Conservation (phyloP, 2,888 invertebrate genomes). For the Drosophila setosimentum region DNA sequence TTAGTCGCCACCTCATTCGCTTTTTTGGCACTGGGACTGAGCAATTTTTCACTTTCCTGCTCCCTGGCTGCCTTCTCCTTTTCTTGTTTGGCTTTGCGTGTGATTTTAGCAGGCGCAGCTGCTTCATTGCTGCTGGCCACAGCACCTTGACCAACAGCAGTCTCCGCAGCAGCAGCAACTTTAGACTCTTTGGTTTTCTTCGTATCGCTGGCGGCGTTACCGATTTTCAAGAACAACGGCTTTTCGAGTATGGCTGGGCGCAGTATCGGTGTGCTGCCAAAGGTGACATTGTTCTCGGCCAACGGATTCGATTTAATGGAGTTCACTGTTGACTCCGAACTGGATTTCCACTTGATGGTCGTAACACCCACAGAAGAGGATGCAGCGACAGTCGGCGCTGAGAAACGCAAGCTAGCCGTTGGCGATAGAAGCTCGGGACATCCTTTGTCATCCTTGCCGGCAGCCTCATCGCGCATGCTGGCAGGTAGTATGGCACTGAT, state of each 20-base stretch:
- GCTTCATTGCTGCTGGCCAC: slow-evolving; percentile 34
- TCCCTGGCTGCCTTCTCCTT: slow-evolving; percentile 46
- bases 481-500: slow-evolving; percentile 89
- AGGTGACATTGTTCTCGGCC: slow-evolving; percentile 83
- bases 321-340: slow-evolving; percentile 59
- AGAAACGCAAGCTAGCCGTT: slow-evolving; percentile 54
- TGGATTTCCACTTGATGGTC: slow-evolving; percentile 78
- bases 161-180: not conserved
- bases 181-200: slow-evolving; percentile 52
- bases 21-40: slow-evolving; percentile 58
- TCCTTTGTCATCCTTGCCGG: slow-evolving; percentile 58
- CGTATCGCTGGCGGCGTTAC: slow-evolving; percentile 39
- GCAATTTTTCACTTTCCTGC: slow-evolving; percentile 60
- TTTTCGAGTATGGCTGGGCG: slow-evolving; percentile 83
- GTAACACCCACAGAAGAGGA: slow-evolving; percentile 36
- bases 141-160: slow-evolving; percentile 29
- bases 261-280: slow-evolving; percentile 82
- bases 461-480: slow-evolving; percentile 64
- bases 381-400: slow-evolving; percentile 21
- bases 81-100: slow-evolving; percentile 63
- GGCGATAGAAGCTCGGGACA: slow-evolving; percentile 62
- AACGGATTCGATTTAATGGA: slow-evolving; percentile 79
- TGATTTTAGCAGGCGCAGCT: slow-evolving; percentile 35
- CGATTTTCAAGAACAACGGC: slow-evolving; percentile 78
- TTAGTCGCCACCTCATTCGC: slow-evolving; percentile 31